phyloP scores from a whole-genome alignment of 2,113 vertebrate species.

The Pollimyrus isidori region DNA sequence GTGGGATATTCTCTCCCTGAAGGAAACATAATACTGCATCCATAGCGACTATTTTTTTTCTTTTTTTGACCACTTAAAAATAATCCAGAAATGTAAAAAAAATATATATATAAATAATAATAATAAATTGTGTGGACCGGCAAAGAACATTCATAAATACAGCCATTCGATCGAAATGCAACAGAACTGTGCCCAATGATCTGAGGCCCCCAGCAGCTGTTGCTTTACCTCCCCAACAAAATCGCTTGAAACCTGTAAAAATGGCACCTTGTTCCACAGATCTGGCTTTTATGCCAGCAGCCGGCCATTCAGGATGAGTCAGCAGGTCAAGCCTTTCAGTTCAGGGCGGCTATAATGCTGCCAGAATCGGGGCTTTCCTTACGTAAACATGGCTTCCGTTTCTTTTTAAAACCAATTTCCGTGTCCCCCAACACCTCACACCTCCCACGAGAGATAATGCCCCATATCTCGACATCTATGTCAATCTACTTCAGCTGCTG shows the following conservation, averaged over 20 bases:
- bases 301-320: background rate
- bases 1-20: background rate
- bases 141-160: background rate
- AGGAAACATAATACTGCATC: background rate
- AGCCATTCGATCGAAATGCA: background rate
- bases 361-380: background rate
- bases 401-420: background rate
- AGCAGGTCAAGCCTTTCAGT: background rate
- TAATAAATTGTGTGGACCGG: background rate
- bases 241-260: background rate
- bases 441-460: slow-evolving; percentile 40
- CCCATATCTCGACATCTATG: slow-evolving; percentile 37
- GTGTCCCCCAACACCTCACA: background rate
- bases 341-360: no score
- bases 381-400: background rate
- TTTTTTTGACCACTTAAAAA: background rate
- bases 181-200: background rate
- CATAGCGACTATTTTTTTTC: background rate
- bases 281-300: background rate
- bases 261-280: background rate
- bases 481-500: slow-evolving; percentile 33
- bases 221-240: background rate
- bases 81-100: background rate
- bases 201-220: background rate
- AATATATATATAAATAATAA: background rate